phyloP scores from a whole-genome alignment of 2,797 vertebrate species.

The Acanthurus tractus region DNA sequence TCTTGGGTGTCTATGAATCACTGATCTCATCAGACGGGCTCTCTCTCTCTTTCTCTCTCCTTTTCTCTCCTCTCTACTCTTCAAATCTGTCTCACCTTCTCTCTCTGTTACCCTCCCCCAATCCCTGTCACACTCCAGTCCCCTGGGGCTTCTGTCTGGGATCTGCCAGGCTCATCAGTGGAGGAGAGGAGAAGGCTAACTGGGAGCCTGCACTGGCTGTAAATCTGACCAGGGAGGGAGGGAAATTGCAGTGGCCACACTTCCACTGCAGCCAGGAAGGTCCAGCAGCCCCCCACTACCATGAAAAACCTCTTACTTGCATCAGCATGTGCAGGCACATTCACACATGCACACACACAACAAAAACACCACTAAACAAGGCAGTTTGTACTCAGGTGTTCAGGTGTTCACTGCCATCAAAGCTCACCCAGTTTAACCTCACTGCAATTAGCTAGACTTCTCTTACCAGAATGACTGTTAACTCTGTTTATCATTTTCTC shows the following conservation, averaged over 20 bases:
- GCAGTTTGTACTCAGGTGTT: slow-evolving; percentile 32
- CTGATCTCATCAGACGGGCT: slow-evolving; percentile 82
- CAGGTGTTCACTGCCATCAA: slow-evolving; percentile 33
- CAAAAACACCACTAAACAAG: slow-evolving; percentile 36
- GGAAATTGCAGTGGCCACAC: slow-evolving; percentile 72
- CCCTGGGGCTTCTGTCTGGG: slow-evolving; percentile 78
- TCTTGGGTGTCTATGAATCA: slow-evolving; percentile 83
- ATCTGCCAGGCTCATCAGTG: slow-evolving; percentile 83
- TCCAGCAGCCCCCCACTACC: slow-evolving; percentile 41
- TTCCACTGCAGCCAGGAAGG: slow-evolving; percentile 63
- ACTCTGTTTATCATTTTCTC: slow-evolving; percentile 21
- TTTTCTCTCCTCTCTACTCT: slow-evolving; percentile 32
- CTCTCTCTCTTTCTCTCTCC: slow-evolving; percentile 40
- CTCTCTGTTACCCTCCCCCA: slow-evolving; percentile 64
- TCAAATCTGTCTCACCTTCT: slow-evolving; percentile 32
- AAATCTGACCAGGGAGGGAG: slow-evolving; percentile 77
- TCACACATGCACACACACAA: slow-evolving; percentile 32
- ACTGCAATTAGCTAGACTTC: slow-evolving; percentile 49
- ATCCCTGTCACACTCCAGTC: slow-evolving; percentile 75
- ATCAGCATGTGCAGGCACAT: slow-evolving; percentile 46
- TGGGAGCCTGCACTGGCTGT: slow-evolving; percentile 76
- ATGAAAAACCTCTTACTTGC: slow-evolving; percentile 36
- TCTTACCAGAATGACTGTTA: slow-evolving; percentile 36
- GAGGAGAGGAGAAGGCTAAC: slow-evolving; percentile 79
- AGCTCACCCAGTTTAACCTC: slow-evolving; percentile 21